Evolutionary conservation across 2,797 vertebrate genomes (phyloP), one percentile per base, ranked within the genome.

Genomic region (Pagetopsis macropterus): DNA sequence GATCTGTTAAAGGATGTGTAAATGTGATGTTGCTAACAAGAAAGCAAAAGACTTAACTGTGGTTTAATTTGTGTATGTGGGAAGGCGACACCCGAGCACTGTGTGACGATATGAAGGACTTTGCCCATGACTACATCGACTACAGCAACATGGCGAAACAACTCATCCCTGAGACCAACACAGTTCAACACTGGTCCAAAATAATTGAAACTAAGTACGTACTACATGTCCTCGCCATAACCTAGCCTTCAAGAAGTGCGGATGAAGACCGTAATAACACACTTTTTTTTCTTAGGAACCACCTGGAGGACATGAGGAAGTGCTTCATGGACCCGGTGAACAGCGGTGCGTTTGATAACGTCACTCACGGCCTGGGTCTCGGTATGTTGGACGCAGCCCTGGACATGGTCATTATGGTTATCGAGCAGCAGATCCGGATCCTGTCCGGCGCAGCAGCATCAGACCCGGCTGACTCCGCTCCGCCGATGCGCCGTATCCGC

Each of bases 171-270:
- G 91, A 94, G 55, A 93, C 86, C 0, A 95, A 95, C 58, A 94
- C 94, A 19, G 94, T 95, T 40, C 95, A 95, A 52, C 95, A 95
- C 86, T 95, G 95, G 95, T 95, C 95, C 70, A 95, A 95, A 86
- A 94, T 95, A 19, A 95, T 95, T 55, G 95, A 95, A 84, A 94
- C 95, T 2, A 95, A 94, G 95, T 95, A 91, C 0, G 73, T 45
- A 9, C 40, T 82, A 72, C 82, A 50, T 52, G 14, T 50, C 5
- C 16, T 21, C n/a, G 3, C 7, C 44, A 6, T 31, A 13, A 3
- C 21, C 16, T 41, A 41, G 4, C 17, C 9, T 33, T 1, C 3
- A 49, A 11, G 43, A 37, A 16, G 5, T 1, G 46, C 2, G 1
- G 8, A 21, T 1, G 27, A 72, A 61, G 11, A 0, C 5, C 27